phyloP scores from a whole-genome alignment of 2,888 invertebrate species.

The Rotaria magnacalcarata region DNA sequence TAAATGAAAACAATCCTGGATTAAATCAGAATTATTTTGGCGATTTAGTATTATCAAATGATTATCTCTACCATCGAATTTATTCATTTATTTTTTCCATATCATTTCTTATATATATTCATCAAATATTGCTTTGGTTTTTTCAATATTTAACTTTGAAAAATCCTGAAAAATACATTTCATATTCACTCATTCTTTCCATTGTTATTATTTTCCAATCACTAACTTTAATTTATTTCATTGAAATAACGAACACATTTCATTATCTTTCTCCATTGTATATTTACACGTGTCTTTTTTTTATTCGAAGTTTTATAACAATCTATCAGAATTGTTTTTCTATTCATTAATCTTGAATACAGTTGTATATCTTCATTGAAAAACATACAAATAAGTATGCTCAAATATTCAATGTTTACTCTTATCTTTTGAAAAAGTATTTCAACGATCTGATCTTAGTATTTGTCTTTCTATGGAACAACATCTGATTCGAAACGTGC shows the following conservation, averaged over 20 bases:
- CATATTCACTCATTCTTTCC: background rate
- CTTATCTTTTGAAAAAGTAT: too few relatives aligned
- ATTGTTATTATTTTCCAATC: background rate
- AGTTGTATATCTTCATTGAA: too few relatives aligned
- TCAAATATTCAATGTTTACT: too few relatives aligned
- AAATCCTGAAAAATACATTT: background rate
- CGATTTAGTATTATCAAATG: background rate
- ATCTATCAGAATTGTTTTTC: background rate
- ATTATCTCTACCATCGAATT: background rate
- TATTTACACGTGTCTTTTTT: background rate
- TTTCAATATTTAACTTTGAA: background rate
- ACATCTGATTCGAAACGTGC: too few relatives aligned
- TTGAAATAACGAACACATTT: background rate
- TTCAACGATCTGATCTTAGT: too few relatives aligned
- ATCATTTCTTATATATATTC: background rate
- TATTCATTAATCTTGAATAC: background rate
- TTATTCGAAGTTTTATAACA: background rate
- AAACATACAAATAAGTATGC: too few relatives aligned
- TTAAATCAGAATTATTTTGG: background rate
- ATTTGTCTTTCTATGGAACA: too few relatives aligned
- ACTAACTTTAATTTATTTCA: background rate
- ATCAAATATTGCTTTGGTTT: background rate
- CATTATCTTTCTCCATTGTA: background rate
- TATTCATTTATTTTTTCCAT: background rate
- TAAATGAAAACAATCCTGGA: background rate